Evolutionary conservation across 2,113 vertebrate species (phyloP).

Genomic region (Rutilus rutilus): DNA sequence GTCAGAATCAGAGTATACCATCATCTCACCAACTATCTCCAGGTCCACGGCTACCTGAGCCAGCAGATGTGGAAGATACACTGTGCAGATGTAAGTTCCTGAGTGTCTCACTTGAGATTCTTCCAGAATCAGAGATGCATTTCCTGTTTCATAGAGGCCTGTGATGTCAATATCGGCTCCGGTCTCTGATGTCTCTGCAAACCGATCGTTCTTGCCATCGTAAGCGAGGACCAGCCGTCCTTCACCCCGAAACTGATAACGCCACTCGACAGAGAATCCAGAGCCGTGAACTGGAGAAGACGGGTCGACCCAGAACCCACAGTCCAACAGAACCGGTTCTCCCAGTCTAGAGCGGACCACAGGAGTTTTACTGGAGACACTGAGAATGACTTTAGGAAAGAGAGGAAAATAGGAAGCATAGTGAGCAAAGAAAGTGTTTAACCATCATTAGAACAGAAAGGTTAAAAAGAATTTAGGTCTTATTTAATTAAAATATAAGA

Average conservation of each 20-base stretch:
- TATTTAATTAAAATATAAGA: not conserved
- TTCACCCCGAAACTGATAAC: slow-evolving; percentile 82
- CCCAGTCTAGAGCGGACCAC: slow-evolving; percentile 69
- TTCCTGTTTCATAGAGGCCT: slow-evolving; percentile 73
- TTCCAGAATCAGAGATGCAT: slow-evolving; percentile 79
- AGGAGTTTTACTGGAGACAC: slow-evolving; percentile 74
- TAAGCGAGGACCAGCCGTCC: slow-evolving; percentile 82
- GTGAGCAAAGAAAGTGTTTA: not conserved
- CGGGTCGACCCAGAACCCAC: slow-evolving; percentile 73
- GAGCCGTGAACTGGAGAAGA: slow-evolving; percentile 61
- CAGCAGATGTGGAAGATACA: slow-evolving; percentile 83
- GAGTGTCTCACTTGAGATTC: slow-evolving; percentile 75
- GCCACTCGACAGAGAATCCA: slow-evolving; percentile 87
- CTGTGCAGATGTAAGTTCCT: slow-evolving; percentile 83
- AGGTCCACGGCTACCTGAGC: slow-evolving; percentile 83
- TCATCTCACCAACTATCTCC: slow-evolving; percentile 76
- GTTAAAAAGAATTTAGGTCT: not conserved
- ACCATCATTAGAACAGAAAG: not conserved
- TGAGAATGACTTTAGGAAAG: slow-evolving; percentile 76
- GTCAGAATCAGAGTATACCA: fast-evolving
- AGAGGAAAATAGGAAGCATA: not conserved
- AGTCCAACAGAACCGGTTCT: slow-evolving; percentile 76
- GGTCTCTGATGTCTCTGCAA: slow-evolving; percentile 63
- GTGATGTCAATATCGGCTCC: slow-evolving; percentile 75
- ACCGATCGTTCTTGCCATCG: slow-evolving; percentile 71